phyloP scores from a whole-genome alignment of 2,888 invertebrate species.

The Bedellia somnulentella region DNA sequence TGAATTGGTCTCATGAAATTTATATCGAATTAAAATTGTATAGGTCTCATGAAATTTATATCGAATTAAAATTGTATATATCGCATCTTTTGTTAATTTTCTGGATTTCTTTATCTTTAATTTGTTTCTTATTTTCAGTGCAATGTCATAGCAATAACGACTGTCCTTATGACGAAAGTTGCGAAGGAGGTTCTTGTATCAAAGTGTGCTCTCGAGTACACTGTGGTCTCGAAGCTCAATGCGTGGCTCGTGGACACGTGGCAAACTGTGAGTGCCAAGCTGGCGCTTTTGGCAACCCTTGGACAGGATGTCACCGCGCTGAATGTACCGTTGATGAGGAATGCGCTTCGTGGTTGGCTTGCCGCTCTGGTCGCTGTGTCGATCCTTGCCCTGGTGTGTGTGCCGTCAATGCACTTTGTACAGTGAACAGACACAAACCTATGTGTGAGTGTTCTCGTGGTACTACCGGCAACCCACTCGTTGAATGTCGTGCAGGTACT shows the following conservation, averaged over 20 bases:
- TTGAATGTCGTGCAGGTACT: constrained; percentile 54
- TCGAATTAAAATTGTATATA: no score
- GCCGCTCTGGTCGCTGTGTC: constrained; percentile 75
- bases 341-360: constrained; percentile 78
- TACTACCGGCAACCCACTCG: constrained; percentile 75
- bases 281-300: constrained; percentile 78
- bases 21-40: no score
- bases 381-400: constrained; percentile 86
- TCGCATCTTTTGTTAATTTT: no score
- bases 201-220: constrained; percentile 79
- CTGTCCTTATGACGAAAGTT: constrained; percentile 79
- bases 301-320: constrained; percentile 73
- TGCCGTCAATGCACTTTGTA: constrained; percentile 75
- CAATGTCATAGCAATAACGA: constrained; percentile 86
- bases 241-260: constrained; percentile 75
- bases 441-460: constrained; percentile 83
- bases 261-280: constrained; percentile 78
- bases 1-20: no score
- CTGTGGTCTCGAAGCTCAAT: constrained; percentile 79
- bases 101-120: no score
- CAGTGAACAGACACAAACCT: constrained; percentile 74
- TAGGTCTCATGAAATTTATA: no score
- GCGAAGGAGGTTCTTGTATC: constrained; percentile 78
- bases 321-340: constrained; percentile 78
- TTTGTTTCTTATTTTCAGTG: constrained; percentile 39